phyloP scores from a whole-genome alignment of 1,140 invertebrate genomes.

The Stegodyphus dumicola region DNA sequence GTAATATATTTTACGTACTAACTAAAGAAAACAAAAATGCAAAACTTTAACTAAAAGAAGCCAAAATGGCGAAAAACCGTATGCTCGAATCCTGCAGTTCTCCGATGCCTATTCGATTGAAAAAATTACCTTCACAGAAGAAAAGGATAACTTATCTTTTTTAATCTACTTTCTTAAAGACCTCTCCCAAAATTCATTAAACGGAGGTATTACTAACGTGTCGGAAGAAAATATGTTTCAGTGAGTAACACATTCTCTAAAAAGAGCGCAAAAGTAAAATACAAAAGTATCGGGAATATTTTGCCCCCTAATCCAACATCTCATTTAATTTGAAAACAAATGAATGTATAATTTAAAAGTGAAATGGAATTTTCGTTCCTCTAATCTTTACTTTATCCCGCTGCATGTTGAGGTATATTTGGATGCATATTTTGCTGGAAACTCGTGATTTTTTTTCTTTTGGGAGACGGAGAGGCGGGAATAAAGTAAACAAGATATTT shows the following conservation, averaged over 20 bases:
- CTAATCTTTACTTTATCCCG: conserved; percentile 23
- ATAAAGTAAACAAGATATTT: too few species aligned
- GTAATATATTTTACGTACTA: too few species aligned
- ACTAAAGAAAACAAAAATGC: too few species aligned
- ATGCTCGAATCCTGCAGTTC: too few species aligned
- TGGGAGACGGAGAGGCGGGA: too few species aligned
- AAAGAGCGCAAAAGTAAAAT: background rate
- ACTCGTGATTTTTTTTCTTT: too few species aligned
- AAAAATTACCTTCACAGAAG: too few species aligned
- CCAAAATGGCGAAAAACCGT: too few species aligned
- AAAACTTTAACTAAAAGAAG: too few species aligned
- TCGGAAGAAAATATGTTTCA: too few species aligned
- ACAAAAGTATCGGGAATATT: conserved; percentile 5
- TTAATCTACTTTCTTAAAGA: conserved; percentile 20
- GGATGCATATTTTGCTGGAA: background rate
- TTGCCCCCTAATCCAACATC: conserved; percentile 41
- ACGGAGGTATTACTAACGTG: conserved; percentile 2
- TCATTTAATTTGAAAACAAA: conserved; percentile 53
- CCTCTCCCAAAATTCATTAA: conserved; percentile 41
- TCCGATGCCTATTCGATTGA: too few species aligned
- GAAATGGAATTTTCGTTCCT: conserved; percentile 37
- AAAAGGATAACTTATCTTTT: background rate
- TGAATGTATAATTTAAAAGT: conserved; percentile 53
- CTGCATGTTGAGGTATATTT: background rate
- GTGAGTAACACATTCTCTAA: background rate